A percentile compares a stretch with the other conserved stretches of the same genome.
Evolutionary conservation across 2,888 invertebrate species (phyloP).

Genomic region (Tetrapedia diversipes): DNA sequence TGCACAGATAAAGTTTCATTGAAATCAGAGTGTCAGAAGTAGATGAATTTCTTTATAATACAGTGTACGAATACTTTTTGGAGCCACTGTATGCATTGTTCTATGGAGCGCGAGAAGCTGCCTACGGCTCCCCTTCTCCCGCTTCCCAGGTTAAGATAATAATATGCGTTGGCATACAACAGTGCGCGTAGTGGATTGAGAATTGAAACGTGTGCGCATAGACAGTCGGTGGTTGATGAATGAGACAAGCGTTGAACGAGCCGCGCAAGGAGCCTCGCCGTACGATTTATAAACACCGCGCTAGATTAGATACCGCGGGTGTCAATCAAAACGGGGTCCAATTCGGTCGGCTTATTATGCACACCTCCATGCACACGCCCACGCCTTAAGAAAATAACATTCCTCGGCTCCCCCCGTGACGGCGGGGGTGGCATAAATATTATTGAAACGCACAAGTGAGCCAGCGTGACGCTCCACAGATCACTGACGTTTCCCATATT

Average conservation of each 20-base stretch:
- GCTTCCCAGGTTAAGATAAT: too few species aligned
- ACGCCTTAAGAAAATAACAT: slow-evolving; percentile 45
- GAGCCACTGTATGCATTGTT: too few species aligned
- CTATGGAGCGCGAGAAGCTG: too few species aligned
- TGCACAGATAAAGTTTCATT: too few species aligned
- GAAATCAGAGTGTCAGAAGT: too few species aligned
- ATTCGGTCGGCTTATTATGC: slow-evolving; percentile 15
- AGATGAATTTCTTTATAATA: too few species aligned
- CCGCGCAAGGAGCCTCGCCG: neutral
- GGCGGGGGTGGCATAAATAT: slow-evolving; percentile 51
- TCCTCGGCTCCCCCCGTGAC: slow-evolving; percentile 14
- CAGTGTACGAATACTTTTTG: too few species aligned
- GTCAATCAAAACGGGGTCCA: slow-evolving; percentile 27
- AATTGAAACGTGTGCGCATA: neutral
- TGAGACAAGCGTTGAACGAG: neutral
- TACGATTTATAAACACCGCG: neutral
- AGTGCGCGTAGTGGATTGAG: too few species aligned
- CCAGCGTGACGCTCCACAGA: slow-evolving; percentile 50
- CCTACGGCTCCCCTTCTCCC: too few species aligned
- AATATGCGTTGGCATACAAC: too few species aligned
- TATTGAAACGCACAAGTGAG: slow-evolving; percentile 36
- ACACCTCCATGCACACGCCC: slow-evolving; percentile 38
- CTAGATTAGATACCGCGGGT: slow-evolving; percentile 19
- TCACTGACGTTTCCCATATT: slow-evolving; percentile 30
- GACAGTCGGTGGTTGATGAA: neutral